Conservation (phyloP, 2,888 invertebrate species). For the Phrixothrix hirtus region DNA sequence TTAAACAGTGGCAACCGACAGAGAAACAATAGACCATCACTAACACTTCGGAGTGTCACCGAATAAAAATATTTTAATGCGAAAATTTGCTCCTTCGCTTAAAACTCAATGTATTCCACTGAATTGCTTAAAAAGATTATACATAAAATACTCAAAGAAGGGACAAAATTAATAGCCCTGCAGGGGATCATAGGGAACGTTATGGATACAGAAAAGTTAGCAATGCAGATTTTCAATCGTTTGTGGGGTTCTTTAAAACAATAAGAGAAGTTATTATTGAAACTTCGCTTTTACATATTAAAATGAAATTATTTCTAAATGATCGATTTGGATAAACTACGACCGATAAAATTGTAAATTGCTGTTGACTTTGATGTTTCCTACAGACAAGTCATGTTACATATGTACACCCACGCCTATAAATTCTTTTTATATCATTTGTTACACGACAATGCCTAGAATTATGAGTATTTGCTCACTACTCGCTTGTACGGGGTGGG, state of each 20-base stretch:
- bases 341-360: not conserved
- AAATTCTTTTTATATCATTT: too few relatives aligned
- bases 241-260: constrained; percentile 7
- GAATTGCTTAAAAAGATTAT: constrained; percentile 7
- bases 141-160: constrained; percentile 9
- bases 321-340: too few relatives aligned
- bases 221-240: constrained; percentile 28
- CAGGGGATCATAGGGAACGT: constrained; percentile 9
- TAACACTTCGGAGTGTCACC: constrained; percentile 24
- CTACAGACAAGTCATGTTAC: too few relatives aligned
- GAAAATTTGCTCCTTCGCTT: constrained; percentile 19
- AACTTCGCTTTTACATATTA: too few relatives aligned
- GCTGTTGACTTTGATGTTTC: not conserved
- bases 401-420: too few relatives aligned
- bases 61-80: constrained; percentile 24
- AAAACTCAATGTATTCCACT: not conserved
- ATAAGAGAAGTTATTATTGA: constrained; percentile 1
- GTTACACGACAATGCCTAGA: too few relatives aligned
- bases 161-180: constrained; percentile 23
- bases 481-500: too few relatives aligned
- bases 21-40: constrained; percentile 30
- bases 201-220: constrained; percentile 16
- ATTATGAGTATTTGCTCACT: too few relatives aligned
- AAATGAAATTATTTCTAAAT: too few relatives aligned
- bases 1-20: constrained; percentile 33